A percentile compares a stretch with the other conserved stretches of the same genome.
Conservation (phyloP, 1,140 invertebrate species). For the Sminthurides bifidus region DNA sequence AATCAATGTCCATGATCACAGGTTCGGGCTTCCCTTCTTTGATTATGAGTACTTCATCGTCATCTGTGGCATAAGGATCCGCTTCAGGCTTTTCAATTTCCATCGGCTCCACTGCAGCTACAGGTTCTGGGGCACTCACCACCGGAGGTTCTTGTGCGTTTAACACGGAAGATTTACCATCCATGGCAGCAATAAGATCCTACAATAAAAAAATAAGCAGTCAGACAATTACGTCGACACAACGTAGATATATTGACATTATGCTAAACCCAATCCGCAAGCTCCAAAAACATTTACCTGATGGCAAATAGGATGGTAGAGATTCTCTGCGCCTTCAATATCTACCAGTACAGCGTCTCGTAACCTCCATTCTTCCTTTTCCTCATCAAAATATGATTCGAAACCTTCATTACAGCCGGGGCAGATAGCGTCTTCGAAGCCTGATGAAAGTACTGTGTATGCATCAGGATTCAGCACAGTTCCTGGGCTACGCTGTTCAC, state of each 20-base stretch:
- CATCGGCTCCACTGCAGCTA: too few species aligned
- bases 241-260: background rate
- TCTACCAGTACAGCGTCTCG: constrained; percentile 58
- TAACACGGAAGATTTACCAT: background rate
- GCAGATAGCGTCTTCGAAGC: constrained; percentile 52
- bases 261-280: background rate
- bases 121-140: too few species aligned
- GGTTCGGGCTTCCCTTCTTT: constrained; percentile 34
- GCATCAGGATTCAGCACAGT: constrained; percentile 35
- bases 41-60: constrained; percentile 36
- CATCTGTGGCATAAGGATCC: constrained; percentile 19
- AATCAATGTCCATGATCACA: constrained; percentile 28
- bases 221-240: background rate
- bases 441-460: constrained; percentile 41
- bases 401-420: constrained; percentile 82
- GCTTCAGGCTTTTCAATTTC: background rate
- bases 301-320: constrained; percentile 82
- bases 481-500: constrained; percentile 32
- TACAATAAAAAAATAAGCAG: constrained; percentile 3
- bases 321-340: constrained; percentile 48
- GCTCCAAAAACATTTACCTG: constrained; percentile 64
- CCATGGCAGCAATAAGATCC: constrained; percentile 8
- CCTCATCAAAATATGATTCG: constrained; percentile 87
- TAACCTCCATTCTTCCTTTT: constrained; percentile 91
- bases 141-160: too few species aligned